phyloP scores from a whole-genome alignment of 2,797 vertebrate species.

The Poeciliopsis presidionis region DNA sequence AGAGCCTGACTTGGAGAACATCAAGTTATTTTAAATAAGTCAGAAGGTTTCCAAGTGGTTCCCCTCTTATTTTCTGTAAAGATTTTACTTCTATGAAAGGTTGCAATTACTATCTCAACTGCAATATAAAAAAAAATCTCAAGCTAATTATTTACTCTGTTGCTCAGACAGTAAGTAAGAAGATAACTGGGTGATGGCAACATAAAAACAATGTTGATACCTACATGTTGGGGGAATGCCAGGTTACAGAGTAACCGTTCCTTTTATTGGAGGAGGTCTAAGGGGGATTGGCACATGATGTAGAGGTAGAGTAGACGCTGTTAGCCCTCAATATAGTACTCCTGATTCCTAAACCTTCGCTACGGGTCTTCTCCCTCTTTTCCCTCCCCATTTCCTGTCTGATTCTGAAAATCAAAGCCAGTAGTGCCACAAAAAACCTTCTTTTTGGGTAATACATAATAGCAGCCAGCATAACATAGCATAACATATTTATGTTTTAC shows the following conservation, averaged over 20 bases:
- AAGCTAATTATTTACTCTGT: slow-evolving; percentile 65
- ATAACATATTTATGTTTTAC: background rate
- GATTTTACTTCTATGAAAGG: slow-evolving; percentile 61
- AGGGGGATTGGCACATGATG: too few relatives aligned
- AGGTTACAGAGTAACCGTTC: background rate
- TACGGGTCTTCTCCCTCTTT: too few relatives aligned
- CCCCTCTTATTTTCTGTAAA: slow-evolving; percentile 37
- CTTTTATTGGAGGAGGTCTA: too few relatives aligned
- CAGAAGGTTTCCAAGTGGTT: slow-evolving; percentile 60
- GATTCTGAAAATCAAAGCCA: background rate
- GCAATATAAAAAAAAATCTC: slow-evolving; percentile 63
- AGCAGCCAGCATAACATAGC: too few relatives aligned
- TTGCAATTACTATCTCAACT: slow-evolving; percentile 74
- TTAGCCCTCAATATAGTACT: background rate
- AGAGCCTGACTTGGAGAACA: slow-evolving; percentile 54
- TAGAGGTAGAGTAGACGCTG: background rate
- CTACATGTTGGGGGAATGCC: background rate
- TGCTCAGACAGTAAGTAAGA: slow-evolving; percentile 41
- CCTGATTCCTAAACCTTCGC: too few relatives aligned
- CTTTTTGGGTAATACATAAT: too few relatives aligned
- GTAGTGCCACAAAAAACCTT: background rate
- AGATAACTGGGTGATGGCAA: slow-evolving; percentile 22
- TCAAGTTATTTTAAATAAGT: slow-evolving; percentile 70
- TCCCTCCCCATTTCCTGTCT: background rate
- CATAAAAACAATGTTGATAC: slow-evolving; percentile 38